A percentile compares a stretch with the other conserved stretches of the same genome.
These are phyloP conservation scores for Ctenoplectra terminalis DNA, from an alignment of 1,140 invertebrate genomes.

Conservation along the genomic window DNA sequence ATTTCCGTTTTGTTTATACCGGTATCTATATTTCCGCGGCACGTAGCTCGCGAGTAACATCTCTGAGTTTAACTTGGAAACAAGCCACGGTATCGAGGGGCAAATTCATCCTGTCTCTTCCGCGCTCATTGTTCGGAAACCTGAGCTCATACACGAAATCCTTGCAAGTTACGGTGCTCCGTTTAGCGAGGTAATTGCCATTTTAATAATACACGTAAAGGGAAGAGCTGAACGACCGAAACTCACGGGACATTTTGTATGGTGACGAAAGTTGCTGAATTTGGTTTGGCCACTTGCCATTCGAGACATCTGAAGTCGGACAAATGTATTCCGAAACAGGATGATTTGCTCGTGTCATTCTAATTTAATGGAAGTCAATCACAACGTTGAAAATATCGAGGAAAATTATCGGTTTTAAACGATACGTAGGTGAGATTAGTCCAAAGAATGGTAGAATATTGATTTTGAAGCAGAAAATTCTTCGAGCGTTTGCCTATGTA, in stretches of 20 bases:
- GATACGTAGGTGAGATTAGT: neutral
- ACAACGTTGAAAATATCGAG: too few species aligned
- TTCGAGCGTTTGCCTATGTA: neutral
- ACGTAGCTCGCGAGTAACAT: constrained; percentile 47
- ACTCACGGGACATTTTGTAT: constrained; percentile 9
- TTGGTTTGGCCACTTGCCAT: constrained; percentile 59
- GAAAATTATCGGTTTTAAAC: too few species aligned
- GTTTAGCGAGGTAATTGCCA: constrained; percentile 40
- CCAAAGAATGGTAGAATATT: neutral
- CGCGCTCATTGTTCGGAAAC: constrained; percentile 50
- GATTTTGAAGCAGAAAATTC: neutral
- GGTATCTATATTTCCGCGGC: constrained; percentile 24
- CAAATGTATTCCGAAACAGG: constrained; percentile 45
- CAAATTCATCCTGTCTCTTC: constrained; percentile 41
- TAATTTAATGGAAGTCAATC: constrained; percentile 12
- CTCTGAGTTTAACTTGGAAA: constrained; percentile 71
- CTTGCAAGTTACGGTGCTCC: neutral
- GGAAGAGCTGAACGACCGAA: neutral
- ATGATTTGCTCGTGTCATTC: constrained; percentile 28
- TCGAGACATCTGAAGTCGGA: constrained; percentile 8
- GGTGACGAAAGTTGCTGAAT: constrained; percentile 52
- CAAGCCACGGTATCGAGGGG: constrained; percentile 63
- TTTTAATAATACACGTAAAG: constrained; percentile 45
- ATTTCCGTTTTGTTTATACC: constrained; percentile 63
- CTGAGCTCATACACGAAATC: constrained; percentile 5